Percentiles rank a stretch among this genome's conserved stretches.
Conservation (phyloP, 2,797 vertebrate genomes). For the Morelia viridis region DNA sequence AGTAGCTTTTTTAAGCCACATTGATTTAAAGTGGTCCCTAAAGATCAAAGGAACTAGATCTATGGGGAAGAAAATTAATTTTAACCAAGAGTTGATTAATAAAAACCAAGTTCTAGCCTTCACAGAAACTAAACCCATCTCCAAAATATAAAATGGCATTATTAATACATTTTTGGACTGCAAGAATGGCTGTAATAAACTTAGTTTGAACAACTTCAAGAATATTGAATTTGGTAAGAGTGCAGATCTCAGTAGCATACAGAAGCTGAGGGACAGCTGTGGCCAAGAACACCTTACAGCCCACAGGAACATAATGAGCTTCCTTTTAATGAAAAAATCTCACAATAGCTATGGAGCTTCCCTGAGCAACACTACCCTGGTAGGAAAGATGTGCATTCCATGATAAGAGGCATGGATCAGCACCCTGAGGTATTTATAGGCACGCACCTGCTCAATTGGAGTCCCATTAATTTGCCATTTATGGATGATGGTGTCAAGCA, state of each 20-base stretch:
- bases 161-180: background rate
- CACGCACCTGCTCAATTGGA: too few relatives aligned
- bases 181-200: background rate
- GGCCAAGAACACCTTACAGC: background rate
- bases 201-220: background rate
- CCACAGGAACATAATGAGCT: background rate
- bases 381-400: too few relatives aligned
- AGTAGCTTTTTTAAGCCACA: background rate
- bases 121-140: background rate
- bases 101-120: background rate
- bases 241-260: background rate
- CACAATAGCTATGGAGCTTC: background rate
- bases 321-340: background rate
- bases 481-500: too few relatives aligned
- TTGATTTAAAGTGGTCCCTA: background rate
- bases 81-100: background rate
- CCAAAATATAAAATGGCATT: background rate
- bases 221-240: background rate
- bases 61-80: background rate
- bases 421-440: too few relatives aligned
- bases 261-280: background rate
- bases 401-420: too few relatives aligned
- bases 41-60: background rate
- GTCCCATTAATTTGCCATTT: too few relatives aligned
- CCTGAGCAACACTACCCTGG: too few relatives aligned